Evolutionary conservation across 2,888 invertebrate species (phyloP), one percentile per base, ranked within the genome.

Genomic region (Lycia hirtaria): DNA sequence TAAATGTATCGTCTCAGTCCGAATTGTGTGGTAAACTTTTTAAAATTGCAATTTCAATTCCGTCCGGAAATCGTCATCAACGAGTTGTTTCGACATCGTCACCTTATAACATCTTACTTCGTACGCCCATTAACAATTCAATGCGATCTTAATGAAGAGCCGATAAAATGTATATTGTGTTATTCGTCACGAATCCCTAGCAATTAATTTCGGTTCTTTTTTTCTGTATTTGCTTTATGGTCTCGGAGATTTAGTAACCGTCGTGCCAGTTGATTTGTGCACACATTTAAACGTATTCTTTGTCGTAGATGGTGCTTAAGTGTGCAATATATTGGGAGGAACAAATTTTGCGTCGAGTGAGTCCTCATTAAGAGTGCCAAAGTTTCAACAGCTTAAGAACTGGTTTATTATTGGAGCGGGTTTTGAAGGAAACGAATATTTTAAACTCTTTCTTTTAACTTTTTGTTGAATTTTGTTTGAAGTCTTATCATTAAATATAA

Each of bases 131-230:
- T 90, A 89, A 90, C 84, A 83, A 83, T 88, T 87, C 90, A 90
- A 87, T 89, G 69, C 83, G 68, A 73, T 78, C 87, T 84, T 88
- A 90, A 90, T 91, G 87, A 88, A 84, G 85, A 88, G 78, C 80
- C 76, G 88, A 90, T 89, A 90, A 90, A 87, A 89, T 87, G 84
- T 88, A 87, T 87, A 90, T 85, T 81, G 87, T 81, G 80, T 76
- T 78, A 82, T 87, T 85, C 86, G 81, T 88, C 87, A 86, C 80
- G 80, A 78, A 76, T 75, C 76, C 74, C 66, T 72, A 66, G 85
- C 83, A 87, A 90, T 90, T 89, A 89, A 88, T 89, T 84, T 79
- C 65, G 68, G 65, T 75, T 78, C 78, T 80, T 80, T 82, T 82
- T 85, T 88, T 87, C 81, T 74, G 78, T 72, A 73, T 80, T 81